Conservation (phyloP, 2,113 vertebrate genomes). For the Hippocampus zosterae region DNA sequence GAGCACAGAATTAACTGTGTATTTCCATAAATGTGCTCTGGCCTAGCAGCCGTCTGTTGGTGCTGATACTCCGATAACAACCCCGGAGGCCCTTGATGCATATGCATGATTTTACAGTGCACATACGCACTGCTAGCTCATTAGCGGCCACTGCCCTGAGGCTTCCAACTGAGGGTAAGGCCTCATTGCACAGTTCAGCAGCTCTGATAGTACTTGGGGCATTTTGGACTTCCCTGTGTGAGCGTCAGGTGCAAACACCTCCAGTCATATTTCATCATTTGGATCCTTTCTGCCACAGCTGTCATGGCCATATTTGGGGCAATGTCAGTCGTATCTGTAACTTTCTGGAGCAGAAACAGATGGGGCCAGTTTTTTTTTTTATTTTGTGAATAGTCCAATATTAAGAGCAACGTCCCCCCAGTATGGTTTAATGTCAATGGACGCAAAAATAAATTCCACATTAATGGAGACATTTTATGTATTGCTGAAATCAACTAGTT, state of each 20-base stretch:
- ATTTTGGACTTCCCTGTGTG: slow-evolving; percentile 42
- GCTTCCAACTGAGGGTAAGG: slow-evolving; percentile 42
- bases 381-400: not conserved
- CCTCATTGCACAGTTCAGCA: slow-evolving; percentile 60
- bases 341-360: slow-evolving; percentile 8
- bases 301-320: slow-evolving; percentile 9
- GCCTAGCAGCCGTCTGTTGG: slow-evolving; percentile 7
- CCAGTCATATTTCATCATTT: slow-evolving; percentile 18
- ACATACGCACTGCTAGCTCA: slow-evolving; percentile 43
- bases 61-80: slow-evolving; percentile 28
- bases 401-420: not conserved
- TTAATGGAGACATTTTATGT: too few relatives aligned
- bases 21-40: slow-evolving; percentile 1
- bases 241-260: slow-evolving; percentile 50
- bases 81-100: slow-evolving; percentile 29
- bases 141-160: slow-evolving; percentile 53
- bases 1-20: not conserved
- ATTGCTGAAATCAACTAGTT: too few relatives aligned
- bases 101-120: slow-evolving; percentile 38
- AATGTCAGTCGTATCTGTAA: slow-evolving; percentile 6
- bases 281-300: slow-evolving; percentile 21
- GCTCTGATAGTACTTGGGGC: slow-evolving; percentile 50
- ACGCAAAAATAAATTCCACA: too few relatives aligned
- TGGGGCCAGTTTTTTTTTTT: too few relatives aligned
- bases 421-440: not conserved